A percentile compares a stretch with the other conserved stretches of the same genome.
Evolutionary conservation across 2,113 vertebrate genomes (phyloP).

Genomic region (Progne subis): DNA sequence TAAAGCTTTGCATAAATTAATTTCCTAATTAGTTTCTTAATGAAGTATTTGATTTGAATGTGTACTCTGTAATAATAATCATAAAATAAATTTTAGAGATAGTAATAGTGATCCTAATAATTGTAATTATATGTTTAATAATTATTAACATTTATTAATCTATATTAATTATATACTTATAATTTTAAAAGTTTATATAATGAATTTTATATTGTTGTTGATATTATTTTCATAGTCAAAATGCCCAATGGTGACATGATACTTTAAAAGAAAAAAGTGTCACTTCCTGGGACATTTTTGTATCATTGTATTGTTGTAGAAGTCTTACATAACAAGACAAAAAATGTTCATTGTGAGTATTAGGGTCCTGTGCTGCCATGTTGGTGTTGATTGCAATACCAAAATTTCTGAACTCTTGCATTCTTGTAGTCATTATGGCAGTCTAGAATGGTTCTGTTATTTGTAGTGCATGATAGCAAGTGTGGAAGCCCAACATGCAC

Average conservation of each 20-base stretch:
- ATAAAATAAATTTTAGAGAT: background rate
- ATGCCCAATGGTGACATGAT: background rate
- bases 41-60: background rate
- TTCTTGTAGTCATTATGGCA: background rate
- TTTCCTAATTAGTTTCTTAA: constrained; percentile 40
- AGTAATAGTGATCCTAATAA: no score
- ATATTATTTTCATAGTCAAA: background rate
- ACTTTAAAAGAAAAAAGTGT: background rate
- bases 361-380: background rate
- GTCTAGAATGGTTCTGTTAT: background rate
- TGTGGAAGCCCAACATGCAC: background rate
- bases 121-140: no score
- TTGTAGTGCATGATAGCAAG: background rate
- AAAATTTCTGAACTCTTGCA: background rate
- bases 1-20: constrained; percentile 27
- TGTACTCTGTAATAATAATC: background rate
- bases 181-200: background rate
- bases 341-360: background rate
- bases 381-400: background rate
- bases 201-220: background rate
- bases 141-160: background rate
- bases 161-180: background rate
- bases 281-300: background rate
- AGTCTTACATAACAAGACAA: background rate
- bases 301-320: background rate